These are phyloP conservation scores for Lates calcarifer DNA, from an alignment of 2,113 vertebrate species.

Conservation along the genomic window DNA sequence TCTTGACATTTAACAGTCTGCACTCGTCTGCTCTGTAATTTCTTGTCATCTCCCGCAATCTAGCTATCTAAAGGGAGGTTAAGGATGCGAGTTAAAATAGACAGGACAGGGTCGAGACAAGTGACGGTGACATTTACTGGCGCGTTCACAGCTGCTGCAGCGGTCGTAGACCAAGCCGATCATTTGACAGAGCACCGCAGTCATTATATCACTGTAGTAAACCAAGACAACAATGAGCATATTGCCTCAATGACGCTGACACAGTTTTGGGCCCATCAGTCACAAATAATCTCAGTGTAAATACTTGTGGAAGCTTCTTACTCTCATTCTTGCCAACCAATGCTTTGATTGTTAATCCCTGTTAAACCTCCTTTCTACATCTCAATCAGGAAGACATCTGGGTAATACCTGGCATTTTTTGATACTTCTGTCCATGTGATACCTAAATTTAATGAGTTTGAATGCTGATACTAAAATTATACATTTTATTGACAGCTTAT, in stretches of 20 bases:
- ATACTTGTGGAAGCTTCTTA: background rate
- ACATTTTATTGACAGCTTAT: background rate
- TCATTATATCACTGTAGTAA: constrained; percentile 15
- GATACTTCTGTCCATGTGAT: background rate
- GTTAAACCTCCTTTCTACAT: background rate
- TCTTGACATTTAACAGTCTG: constrained; percentile 65
- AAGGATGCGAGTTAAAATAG: constrained; percentile 34
- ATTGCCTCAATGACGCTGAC: background rate
- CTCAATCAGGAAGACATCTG: background rate
- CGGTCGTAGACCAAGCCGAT: constrained; percentile 7
- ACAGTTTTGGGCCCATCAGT: background rate
- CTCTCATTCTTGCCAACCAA: too few relatives aligned
- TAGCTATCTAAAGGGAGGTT: constrained; percentile 51
- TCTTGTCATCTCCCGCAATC: constrained; percentile 53
- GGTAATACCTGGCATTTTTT: background rate
- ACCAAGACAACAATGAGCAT: background rate
- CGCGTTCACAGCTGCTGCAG: constrained; percentile 1
- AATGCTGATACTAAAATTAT: background rate
- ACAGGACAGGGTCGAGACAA: constrained; percentile 23
- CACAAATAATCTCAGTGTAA: background rate
- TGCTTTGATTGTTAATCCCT: background rate
- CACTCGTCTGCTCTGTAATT: constrained; percentile 53
- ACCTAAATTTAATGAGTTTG: background rate
- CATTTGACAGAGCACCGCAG: background rate
- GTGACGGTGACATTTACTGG: constrained; percentile 40